Base-by-base conservation (phyloP, 2,113 vertebrate genomes). In the Oncorhynchus masou region DNA sequence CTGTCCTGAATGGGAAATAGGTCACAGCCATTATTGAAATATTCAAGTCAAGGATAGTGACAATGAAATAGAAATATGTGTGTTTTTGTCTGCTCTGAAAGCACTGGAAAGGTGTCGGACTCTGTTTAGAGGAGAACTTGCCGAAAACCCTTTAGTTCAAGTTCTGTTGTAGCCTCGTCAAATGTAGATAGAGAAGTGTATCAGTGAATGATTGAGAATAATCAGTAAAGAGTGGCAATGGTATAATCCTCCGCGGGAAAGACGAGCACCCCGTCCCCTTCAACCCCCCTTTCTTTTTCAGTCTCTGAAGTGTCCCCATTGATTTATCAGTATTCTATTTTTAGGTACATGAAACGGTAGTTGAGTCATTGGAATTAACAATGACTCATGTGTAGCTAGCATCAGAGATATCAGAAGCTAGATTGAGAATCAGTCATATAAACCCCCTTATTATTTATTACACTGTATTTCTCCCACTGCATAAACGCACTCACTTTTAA, bases 321-420 rank as follows among this genome's bases (percentile, higher is more conserved):
- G 87, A 90, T 89, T 89, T 83, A 89, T 88, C 86, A 83, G 81
- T 68, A 77, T 69, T 82, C 88, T 88, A 90, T 91, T 90, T 91
- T 87, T 88, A 90, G 88, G 83, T 79, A 81, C 82, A 81, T 80
- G 88, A 80, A 91, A 81, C 79, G 76, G 87, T 85, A 87, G 86
- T 82, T 85, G 84, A 87, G 89, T 89, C 74, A 77, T 79, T 81
- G 85, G 87, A 90, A 88, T 89, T 88, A 86, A 88, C 86, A 79
- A 81, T 88, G 89, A 89, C 85, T 90, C 88, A 89, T 85, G 79
- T 60, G 49, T 78, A 79, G 84, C 84, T 83, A 88, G 87, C 84
- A 87, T 88, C 78, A 82, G 79, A 85, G 83, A 87, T 87, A 88
- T 90, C 81, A 85, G 80, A 86, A 77, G 81, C 76, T 84, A 74